phyloP scores from a whole-genome alignment of 2,888 invertebrate genomes.

The Chrysotoxum bicinctum region DNA sequence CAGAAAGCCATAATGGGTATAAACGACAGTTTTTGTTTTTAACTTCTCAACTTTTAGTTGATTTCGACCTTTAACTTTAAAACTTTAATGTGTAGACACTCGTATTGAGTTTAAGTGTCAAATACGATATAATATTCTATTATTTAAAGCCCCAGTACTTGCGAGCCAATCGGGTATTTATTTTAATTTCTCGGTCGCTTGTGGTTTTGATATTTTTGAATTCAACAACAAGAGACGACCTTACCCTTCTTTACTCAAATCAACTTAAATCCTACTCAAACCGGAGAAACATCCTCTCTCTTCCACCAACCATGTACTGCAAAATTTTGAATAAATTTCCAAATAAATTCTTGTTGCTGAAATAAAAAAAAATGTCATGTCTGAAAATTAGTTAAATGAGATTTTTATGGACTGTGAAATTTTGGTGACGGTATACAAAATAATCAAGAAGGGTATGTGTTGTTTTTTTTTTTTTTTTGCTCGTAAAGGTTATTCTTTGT shows the following conservation, averaged over 20 bases:
- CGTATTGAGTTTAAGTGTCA: too few relatives aligned
- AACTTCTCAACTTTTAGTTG: background rate
- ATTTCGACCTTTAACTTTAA: too few relatives aligned
- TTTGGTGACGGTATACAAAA: background rate
- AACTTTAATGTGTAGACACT: too few relatives aligned
- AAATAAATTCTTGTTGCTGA: background rate
- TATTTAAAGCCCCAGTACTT: background rate
- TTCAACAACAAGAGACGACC: background rate
- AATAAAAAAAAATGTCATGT: background rate
- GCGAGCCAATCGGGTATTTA: background rate
- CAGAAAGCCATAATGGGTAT: too few relatives aligned
- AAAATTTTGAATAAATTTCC: background rate
- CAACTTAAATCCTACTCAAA: background rate
- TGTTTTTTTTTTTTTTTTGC: background rate
- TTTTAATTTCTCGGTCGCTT: background rate
- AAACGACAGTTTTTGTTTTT: background rate
- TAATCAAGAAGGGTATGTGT: background rate
- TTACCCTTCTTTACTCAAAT: too few relatives aligned
- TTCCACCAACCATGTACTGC: too few relatives aligned
- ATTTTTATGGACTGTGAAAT: slow-evolving; percentile 6
- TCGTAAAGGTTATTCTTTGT: slow-evolving; percentile 43
- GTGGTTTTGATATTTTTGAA: background rate
- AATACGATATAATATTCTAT: too few relatives aligned
- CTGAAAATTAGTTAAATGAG: slow-evolving; percentile 5
- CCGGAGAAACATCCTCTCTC: background rate